Conservation (phyloP, 2,797 vertebrate species). For the Uromys caudimaculatus region DNA sequence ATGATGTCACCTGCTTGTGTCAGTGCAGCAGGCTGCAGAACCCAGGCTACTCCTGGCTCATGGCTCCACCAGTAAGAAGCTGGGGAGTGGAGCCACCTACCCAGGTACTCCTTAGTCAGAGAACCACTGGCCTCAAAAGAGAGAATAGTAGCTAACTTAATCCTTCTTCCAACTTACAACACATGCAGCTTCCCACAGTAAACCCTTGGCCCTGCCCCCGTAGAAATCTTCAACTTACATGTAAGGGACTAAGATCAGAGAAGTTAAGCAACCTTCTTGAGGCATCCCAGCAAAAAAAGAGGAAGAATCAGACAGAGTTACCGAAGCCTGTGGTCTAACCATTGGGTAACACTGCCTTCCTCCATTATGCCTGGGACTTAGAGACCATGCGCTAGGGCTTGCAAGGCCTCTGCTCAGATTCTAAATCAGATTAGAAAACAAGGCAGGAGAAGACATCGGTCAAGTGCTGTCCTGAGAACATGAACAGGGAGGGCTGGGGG, state of each 20-base stretch:
- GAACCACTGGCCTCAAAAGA: not conserved
- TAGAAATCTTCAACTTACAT: not conserved
- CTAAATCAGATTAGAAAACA: not conserved
- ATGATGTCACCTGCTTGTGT: not conserved
- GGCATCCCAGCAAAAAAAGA: not conserved
- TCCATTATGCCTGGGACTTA: not conserved
- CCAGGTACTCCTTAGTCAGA: not conserved
- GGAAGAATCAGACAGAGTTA: not conserved
- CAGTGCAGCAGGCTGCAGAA: not conserved
- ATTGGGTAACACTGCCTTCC: not conserved
- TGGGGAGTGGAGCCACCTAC: rapidly evolving
- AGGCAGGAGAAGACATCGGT: not conserved
- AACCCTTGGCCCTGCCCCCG: not conserved
- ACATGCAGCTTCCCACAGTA: rapidly evolving
- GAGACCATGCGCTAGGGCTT: rapidly evolving
- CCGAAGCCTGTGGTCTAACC: not conserved
- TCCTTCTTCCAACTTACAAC: not conserved
- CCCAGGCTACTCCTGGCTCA: rapidly evolving
- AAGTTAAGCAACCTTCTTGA: not conserved
- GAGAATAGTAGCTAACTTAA: not conserved
- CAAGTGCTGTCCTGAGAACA: not conserved
- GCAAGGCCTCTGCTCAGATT: not conserved
- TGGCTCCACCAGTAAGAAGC: not conserved
- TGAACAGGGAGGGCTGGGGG: not conserved
- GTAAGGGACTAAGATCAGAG: not conserved